phyloP scores from a whole-genome alignment of 2,797 vertebrate species.

The Pelodytes ibericus region DNA sequence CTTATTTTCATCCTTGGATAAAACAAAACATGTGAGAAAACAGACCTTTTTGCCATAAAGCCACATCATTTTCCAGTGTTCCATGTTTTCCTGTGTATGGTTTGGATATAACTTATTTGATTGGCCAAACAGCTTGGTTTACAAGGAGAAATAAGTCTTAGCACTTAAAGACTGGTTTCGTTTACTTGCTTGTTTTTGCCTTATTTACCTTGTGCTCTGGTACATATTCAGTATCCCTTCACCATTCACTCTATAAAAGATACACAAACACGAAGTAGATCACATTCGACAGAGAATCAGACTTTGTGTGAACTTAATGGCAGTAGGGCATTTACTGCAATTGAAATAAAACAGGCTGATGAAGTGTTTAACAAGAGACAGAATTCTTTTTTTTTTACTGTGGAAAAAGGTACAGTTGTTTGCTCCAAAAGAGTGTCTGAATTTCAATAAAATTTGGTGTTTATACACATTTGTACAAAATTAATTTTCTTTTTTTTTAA shows the following conservation, averaged over 20 bases:
- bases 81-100: background rate
- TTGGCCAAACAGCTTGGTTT: background rate
- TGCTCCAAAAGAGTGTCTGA: background rate
- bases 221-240: slow-evolving; percentile 23
- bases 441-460: too few species aligned
- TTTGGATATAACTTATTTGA: background rate
- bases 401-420: slow-evolving; percentile 40
- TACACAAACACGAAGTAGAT: slow-evolving; percentile 11
- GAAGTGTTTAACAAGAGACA: slow-evolving; percentile 49
- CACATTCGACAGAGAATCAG: slow-evolving; percentile 14
- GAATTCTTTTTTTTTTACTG: slow-evolving; percentile 7
- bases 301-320: slow-evolving; percentile 31
- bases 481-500: too few species aligned
- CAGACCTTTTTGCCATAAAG: too few species aligned
- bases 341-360: slow-evolving; percentile 37
- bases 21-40: too few species aligned
- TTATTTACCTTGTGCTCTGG: slow-evolving; percentile 24
- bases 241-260: slow-evolving; percentile 41
- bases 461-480: too few species aligned
- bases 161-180: background rate
- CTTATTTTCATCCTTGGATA: too few species aligned
- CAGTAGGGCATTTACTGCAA: slow-evolving; percentile 27
- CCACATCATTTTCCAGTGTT: background rate
- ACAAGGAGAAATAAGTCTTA: slow-evolving; percentile 24
- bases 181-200: slow-evolving; percentile 13